Percentiles rank a stretch among this genome's conserved stretches.
Evolutionary conservation across 2,113 vertebrate species (phyloP).

Genomic region (Gobius niger): DNA sequence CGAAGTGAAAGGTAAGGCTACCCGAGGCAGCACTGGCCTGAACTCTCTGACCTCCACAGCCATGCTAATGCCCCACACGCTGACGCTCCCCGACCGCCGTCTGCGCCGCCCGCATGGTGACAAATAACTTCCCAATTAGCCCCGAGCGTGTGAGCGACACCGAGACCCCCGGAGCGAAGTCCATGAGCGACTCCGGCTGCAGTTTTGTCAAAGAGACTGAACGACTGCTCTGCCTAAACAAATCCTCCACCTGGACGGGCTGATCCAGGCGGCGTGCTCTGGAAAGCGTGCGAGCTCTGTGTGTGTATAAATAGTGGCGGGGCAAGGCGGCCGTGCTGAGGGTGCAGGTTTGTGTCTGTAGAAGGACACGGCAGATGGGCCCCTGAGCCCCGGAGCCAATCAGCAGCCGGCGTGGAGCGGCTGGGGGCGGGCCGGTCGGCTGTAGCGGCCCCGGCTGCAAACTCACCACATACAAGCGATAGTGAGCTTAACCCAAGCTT

Average conservation of each 20-base stretch:
- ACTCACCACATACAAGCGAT: not conserved
- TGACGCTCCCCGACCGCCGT: not conserved
- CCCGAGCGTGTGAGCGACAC: conserved; percentile 2
- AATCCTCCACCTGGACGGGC: not conserved
- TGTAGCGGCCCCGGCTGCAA: not conserved
- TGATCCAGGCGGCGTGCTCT: not conserved
- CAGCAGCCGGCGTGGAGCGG: conserved; percentile 38
- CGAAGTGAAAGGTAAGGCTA: not conserved
- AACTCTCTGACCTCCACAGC: not conserved
- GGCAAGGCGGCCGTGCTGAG: conserved; percentile 56
- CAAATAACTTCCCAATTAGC: conserved; percentile 12
- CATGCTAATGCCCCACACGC: not conserved
- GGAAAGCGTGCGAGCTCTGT: conserved; percentile 4
- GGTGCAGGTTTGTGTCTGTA: conserved; percentile 42
- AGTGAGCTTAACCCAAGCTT: not conserved
- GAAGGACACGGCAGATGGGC: conserved; percentile 58
- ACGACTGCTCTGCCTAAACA: not conserved
- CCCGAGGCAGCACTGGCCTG: not conserved
- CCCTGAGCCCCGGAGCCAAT: conserved; percentile 31
- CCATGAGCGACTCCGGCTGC: not conserved
- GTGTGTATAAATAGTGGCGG: conserved; percentile 61
- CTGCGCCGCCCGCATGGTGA: not conserved
- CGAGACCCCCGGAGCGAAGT: not conserved
- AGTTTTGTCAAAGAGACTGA: not conserved
- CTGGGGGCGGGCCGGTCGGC: conserved; percentile 25